Conservation (phyloP, 2,113 vertebrate genomes). For the Cranoglanis bouderius region DNA sequence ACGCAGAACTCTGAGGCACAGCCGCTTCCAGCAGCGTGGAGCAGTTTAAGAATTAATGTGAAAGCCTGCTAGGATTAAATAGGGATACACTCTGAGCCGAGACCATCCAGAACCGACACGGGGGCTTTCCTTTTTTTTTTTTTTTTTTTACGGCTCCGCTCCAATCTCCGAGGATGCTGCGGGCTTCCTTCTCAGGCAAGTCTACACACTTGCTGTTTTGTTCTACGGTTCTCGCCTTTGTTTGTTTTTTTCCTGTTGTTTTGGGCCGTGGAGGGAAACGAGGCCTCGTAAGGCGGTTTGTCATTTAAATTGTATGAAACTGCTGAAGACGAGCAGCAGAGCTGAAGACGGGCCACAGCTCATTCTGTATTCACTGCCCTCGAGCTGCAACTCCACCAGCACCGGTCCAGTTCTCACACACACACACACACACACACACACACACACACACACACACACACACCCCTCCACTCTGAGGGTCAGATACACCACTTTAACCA, state of each 20-base stretch:
- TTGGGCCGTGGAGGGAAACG: slow-evolving; percentile 41
- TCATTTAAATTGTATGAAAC: slow-evolving; percentile 70
- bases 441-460: slow-evolving; percentile 4
- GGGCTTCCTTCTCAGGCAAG: slow-evolving; percentile 33
- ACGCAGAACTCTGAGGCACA: neutral
- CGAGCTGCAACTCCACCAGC: slow-evolving; percentile 55
- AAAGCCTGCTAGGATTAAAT: slow-evolving; percentile 53
- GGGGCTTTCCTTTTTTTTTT: too few relatives aligned
- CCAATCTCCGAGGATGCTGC: neutral
- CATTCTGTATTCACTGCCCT: slow-evolving; percentile 52
- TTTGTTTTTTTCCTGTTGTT: slow-evolving; percentile 39
- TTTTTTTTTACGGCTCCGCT: neutral
- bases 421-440: neutral
- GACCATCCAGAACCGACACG: neutral
- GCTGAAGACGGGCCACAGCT: neutral
- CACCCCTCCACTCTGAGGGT: neutral
- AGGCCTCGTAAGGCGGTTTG: slow-evolving; percentile 55
- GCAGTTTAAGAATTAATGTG: slow-evolving; percentile 67
- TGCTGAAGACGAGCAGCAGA: slow-evolving; percentile 54
- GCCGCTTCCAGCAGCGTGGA: slow-evolving; percentile 41
- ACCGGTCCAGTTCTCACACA: slow-evolving; percentile 33
- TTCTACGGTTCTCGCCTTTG: slow-evolving; percentile 42
- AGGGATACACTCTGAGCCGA: slow-evolving; percentile 32
- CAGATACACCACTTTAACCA: neutral
- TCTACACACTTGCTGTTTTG: slow-evolving; percentile 4